Conservation (phyloP, 2,113 vertebrate genomes). For the Anguilla japonica region DNA sequence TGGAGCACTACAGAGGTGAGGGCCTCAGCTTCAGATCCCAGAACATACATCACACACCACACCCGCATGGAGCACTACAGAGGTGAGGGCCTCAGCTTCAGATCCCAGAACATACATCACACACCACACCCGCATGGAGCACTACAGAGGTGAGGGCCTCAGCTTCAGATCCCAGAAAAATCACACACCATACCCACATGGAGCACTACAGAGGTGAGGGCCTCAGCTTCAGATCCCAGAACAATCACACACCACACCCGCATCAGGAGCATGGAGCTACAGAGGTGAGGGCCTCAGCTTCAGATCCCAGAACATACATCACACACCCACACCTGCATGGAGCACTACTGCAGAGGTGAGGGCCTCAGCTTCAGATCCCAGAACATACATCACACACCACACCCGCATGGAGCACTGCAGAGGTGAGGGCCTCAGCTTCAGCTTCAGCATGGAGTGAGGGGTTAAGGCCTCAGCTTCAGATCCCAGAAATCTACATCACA, state of each 20-base stretch:
- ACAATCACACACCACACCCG: conserved; percentile 92
- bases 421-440: not conserved
- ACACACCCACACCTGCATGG: conserved; percentile 93
- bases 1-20: conserved; percentile 92
- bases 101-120: conserved; percentile 69
- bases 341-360: conserved; percentile 79
- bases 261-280: conserved; percentile 96
- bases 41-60: conserved; percentile 91
- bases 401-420: conserved; percentile 91
- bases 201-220: conserved; percentile 78
- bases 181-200: conserved; percentile 94
- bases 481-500: conserved; percentile 90
- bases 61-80: conserved; percentile 94
- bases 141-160: conserved; percentile 79
- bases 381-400: conserved; percentile 84
- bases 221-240: conserved; percentile 93
- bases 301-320: conserved; percentile 65
- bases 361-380: conserved; percentile 87
- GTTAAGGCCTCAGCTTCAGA: conserved; percentile 84
- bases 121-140: conserved; percentile 94
- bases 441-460: too few species aligned
- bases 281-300: conserved; percentile 72
- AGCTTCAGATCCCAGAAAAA: conserved; percentile 50
- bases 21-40: conserved; percentile 95
- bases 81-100: conserved; percentile 66